Base-by-base conservation (phyloP, 1,140 invertebrate species). In the Sinonovacula constricta region DNA sequence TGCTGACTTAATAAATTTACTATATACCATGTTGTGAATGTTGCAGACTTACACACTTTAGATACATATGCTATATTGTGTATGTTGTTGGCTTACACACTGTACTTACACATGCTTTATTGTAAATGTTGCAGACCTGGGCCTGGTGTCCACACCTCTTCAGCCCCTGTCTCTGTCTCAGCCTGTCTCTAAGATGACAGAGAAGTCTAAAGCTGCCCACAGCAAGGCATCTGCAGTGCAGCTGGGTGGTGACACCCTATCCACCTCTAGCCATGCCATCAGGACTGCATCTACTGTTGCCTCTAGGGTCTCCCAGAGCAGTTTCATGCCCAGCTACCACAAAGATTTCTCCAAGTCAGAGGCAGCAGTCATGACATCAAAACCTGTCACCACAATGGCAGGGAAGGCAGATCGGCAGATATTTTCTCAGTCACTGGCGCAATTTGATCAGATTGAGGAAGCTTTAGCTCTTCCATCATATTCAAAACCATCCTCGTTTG, bases 321-420 rank as follows among this genome's bases (percentile, higher is more conserved):
- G 26, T 28, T 34, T 33, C 60, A 7, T 24, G 12, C 45, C 26
- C 28, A 18, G 34, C 60, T 12, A 65, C 53, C 45, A 60, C 56
- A 39, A 65, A 59, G 15, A 65, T 60, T 10, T 74, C 65, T 56
- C 59, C 71, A 14, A 74, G 54, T 34, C 59, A 65, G 22, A 33
- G 63, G 39, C 71, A 63, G 57, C 63, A 74, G n/a, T n/a, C n/a
- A n/a, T n/a, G n/a, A n/a, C n/a, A n/a, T n/a, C n/a, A n/a, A n/a
- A n/a, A n/a, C n/a, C n/a, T n/a, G n/a, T n/a, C n/a, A n/a, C n/a
- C n/a, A n/a, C n/a, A n/a, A n/a, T n/a, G n/a, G n/a, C n/a, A n/a
- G n/a, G n/a, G n/a, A n/a, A n/a, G n/a, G n/a, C n/a, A n/a, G n/a
- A n/a, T n/a, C n/a, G n/a, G n/a, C n/a, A n/a, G n/a, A n/a, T n/a